Conservation (phyloP, 1,140 invertebrate species). For the Streblospio benedicti region DNA sequence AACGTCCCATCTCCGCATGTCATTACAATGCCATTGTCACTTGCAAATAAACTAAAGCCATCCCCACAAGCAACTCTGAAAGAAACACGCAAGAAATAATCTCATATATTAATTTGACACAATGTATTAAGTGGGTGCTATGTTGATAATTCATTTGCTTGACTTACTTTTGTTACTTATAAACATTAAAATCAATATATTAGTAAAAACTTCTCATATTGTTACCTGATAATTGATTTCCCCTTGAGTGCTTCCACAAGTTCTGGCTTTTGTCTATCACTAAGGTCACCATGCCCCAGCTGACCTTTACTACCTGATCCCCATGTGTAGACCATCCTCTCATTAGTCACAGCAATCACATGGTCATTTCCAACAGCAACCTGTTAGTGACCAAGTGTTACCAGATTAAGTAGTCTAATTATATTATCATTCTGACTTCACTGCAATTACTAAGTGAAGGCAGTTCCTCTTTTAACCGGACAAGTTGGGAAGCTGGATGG, state of each 20-base stretch:
- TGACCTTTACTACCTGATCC: slow-evolving; percentile 61
- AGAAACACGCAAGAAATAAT: too few relatives aligned
- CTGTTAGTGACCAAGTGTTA: slow-evolving; percentile 31
- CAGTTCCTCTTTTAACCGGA: too few relatives aligned
- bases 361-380: slow-evolving; percentile 60
- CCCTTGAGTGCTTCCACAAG: slow-evolving; percentile 55
- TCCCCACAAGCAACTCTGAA: slow-evolving; percentile 44
- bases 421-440: too few relatives aligned
- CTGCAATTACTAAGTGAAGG: too few relatives aligned
- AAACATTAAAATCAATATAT: background rate
- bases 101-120: too few relatives aligned
- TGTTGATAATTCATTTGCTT: too few relatives aligned
- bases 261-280: slow-evolving; percentile 52
- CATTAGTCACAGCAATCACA: slow-evolving; percentile 59
- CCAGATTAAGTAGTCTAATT: too few relatives aligned
- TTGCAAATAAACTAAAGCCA: slow-evolving; percentile 57
- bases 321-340: slow-evolving; percentile 63
- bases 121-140: too few relatives aligned
- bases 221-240: slow-evolving; percentile 56
- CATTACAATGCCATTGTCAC: slow-evolving; percentile 61
- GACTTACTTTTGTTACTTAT: too few relatives aligned
- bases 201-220: background rate
- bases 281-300: slow-evolving; percentile 56
- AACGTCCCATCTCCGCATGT: slow-evolving; percentile 61
- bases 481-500: too few relatives aligned